Base-by-base conservation (phyloP, 2,113 vertebrate species). In the Equus przewalskii region DNA sequence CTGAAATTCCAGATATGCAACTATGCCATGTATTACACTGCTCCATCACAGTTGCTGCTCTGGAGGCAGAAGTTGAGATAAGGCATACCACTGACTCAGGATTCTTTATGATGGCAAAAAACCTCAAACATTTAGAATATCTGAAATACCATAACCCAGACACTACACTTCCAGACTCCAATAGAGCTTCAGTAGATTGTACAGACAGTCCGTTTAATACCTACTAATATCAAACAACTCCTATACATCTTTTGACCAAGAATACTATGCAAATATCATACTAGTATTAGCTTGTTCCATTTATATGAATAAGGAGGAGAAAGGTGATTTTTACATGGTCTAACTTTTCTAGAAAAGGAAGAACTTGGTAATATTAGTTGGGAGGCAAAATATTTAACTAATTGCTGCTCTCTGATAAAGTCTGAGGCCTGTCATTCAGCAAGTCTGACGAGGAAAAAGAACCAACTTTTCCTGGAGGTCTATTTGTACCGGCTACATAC, bases 61-160 rank as follows among this genome's bases (percentile, higher is more conserved):
- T 85, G 73, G 54, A 94, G 81, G 58, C 58, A 89, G 49, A 67
- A 76, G 33, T 14, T 94, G 64, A 97, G 96, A 97, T 92, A 97
- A 97, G 72, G 58, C 54, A 89, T 70, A 85, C 70, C 82, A 89
- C 72, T 49, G 67, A 76, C 83, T 95, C 75, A 30, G 33, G 62
- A 76, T 79, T 82, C 82, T 97, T 96, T 85, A 86, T 72, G 56
- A 87, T n/a, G 75, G 64, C 70, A 84, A 60, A 86, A 97, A 89
- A 49, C 51, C 46, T 88, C 81, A 96, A 95, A 79, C 65, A 95
- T 72, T 95, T 82, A 87, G 65, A 92, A 94, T 95, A 94, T 60
- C 83, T 95, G 82, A 96, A 96, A 97, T 94, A 89, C 83, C 60
- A 44, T 60, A 89, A 94, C 41, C 62, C 60, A 92, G 83, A 89